Conservation (phyloP, 2,797 vertebrate genomes). For the Siniperca scherzeri region DNA sequence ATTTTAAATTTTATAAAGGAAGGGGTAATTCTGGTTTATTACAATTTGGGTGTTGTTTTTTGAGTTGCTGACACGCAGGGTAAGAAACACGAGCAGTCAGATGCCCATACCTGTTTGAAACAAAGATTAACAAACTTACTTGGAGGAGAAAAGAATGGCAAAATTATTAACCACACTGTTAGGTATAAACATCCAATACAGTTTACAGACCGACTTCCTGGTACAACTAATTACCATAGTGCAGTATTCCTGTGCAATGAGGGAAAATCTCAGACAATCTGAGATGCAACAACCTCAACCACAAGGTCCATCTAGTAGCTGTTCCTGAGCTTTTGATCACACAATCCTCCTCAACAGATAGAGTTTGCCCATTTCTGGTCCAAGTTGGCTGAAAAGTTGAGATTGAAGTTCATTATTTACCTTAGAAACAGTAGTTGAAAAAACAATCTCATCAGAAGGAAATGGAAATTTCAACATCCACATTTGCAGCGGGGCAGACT, state of each 20-base stretch:
- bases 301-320: not conserved
- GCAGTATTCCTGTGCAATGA: not conserved
- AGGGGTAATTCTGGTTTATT: not conserved
- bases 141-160: not conserved
- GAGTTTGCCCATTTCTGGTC: not conserved
- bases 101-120: not conserved
- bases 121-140: not conserved
- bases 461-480: not conserved
- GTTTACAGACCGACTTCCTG: not conserved
- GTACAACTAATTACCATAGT: not conserved
- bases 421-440: not conserved
- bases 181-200: not conserved
- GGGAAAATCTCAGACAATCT: too few species aligned
- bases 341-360: not conserved
- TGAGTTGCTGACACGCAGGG: not conserved
- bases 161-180: not conserved
- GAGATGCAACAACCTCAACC: not conserved
- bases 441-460: not conserved
- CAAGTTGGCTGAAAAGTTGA: not conserved
- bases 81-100: not conserved
- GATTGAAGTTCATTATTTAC: not conserved
- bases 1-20: not conserved
- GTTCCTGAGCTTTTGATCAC: not conserved
- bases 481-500: not conserved
- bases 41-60: not conserved